Evolutionary conservation across 2,888 invertebrate species (phyloP).

Genomic region (Podotricha telesiphe): DNA sequence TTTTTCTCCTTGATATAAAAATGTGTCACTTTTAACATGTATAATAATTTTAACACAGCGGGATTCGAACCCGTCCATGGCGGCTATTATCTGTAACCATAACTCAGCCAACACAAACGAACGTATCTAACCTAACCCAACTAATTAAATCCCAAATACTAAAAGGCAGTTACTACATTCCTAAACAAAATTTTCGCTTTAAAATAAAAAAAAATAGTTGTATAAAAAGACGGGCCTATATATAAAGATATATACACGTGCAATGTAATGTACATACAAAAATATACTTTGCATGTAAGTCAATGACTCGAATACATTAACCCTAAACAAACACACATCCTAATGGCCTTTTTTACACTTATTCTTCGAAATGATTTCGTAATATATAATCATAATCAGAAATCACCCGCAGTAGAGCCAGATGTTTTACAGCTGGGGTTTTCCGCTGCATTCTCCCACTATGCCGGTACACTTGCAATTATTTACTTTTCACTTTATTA

Average conservation of each 20-base stretch:
- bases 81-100: too few relatives aligned
- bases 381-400: conserved; percentile 13
- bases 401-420: conserved; percentile 24
- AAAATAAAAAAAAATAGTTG: too few relatives aligned
- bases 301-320: neutral
- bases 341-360: neutral
- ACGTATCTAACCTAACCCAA: too few relatives aligned
- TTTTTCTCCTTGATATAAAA: too few relatives aligned
- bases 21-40: too few relatives aligned
- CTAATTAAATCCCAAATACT: too few relatives aligned
- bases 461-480: conserved; percentile 24
- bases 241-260: neutral
- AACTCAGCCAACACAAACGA: too few relatives aligned
- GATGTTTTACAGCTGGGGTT: conserved; percentile 35
- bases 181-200: too few relatives aligned
- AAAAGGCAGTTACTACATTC: too few relatives aligned
- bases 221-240: neutral
- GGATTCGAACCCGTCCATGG: too few relatives aligned
- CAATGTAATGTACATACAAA: neutral
- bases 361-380: neutral
- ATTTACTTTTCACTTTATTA: neutral
- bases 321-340: neutral
- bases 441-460: conserved; percentile 33
- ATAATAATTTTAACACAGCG: too few relatives aligned
- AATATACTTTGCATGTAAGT: neutral